phyloP scores from a whole-genome alignment of 2,797 vertebrate genomes.

The Australoheros facetus region DNA sequence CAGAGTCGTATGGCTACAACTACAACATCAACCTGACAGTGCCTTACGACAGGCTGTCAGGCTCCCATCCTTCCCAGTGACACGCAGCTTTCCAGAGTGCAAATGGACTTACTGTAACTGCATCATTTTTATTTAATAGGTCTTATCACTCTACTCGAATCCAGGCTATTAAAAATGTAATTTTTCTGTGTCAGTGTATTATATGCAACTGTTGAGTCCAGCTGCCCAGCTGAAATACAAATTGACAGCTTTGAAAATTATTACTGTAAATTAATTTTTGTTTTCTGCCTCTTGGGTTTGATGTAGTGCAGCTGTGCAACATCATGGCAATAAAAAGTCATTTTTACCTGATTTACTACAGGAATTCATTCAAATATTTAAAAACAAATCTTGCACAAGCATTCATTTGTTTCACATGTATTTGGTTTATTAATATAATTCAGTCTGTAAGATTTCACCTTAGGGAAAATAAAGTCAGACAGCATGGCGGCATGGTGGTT shows the following conservation, averaged over 20 bases:
- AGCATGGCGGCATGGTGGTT: no score
- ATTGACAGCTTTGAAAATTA: neutral
- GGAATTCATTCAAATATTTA: neutral
- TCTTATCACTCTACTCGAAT: neutral
- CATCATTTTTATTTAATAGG: neutral
- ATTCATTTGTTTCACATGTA: constrained; percentile 12
- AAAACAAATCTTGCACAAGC: neutral
- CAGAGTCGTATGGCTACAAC: constrained; percentile 81
- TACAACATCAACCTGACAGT: constrained; percentile 90
- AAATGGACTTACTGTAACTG: neutral
- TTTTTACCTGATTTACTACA: constrained; percentile 13
- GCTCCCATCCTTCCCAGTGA: constrained; percentile 59
- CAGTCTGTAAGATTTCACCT: neutral
- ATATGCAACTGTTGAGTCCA: neutral
- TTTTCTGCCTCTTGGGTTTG: neutral
- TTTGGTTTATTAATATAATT: constrained; percentile 29
- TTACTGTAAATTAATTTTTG: neutral
- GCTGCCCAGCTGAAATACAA: neutral
- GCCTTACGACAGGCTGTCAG: constrained; percentile 83
- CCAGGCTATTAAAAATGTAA: neutral
- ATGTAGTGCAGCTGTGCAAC: neutral
- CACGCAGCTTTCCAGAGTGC: neutral
- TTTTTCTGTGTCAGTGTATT: rapidly evolving
- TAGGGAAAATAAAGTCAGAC: neutral
- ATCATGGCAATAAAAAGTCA: constrained; percentile 24